Percentiles rank a stretch among this genome's conserved stretches.
These are phyloP conservation scores for Rhyacophila evoluta DNA, from an alignment of 2,888 invertebrate genomes.

Conservation along the genomic window DNA sequence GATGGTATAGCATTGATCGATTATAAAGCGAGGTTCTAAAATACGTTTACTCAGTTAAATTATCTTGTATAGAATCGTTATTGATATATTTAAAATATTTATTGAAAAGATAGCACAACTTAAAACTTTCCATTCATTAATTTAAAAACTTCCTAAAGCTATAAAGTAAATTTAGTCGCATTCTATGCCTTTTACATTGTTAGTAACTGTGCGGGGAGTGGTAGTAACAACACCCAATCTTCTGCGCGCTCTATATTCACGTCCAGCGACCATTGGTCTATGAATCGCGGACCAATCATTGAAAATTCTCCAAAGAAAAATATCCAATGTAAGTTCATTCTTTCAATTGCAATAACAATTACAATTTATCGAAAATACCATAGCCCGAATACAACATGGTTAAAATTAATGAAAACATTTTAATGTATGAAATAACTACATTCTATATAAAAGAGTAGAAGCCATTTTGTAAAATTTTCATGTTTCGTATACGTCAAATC, in stretches of 20 bases:
- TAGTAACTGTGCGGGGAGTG: slow-evolving; percentile 70
- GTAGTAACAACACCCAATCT: slow-evolving; percentile 75
- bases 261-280: slow-evolving; percentile 88
- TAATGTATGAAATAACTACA: not conserved
- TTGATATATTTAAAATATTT: too few species aligned
- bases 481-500: not conserved
- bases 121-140: too few species aligned
- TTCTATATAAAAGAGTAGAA: not conserved
- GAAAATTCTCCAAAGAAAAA: slow-evolving; percentile 79
- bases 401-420: not conserved
- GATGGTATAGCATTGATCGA: too few species aligned
- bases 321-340: slow-evolving; percentile 82
- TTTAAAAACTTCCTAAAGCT: too few species aligned
- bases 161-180: too few species aligned
- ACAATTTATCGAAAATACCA: not conserved
- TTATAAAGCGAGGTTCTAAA: too few species aligned
- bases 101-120: too few species aligned
- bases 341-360: slow-evolving; percentile 69
- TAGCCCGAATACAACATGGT: not conserved
- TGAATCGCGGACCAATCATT: slow-evolving; percentile 90
- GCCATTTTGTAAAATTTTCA: not conserved
- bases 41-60: too few species aligned
- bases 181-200: slow-evolving; percentile 34
- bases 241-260: slow-evolving; percentile 80
- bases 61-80: too few species aligned